These are phyloP conservation scores for Drosophila picticornis DNA, from an alignment of 2,888 invertebrate species.

Conservation along the genomic window DNA sequence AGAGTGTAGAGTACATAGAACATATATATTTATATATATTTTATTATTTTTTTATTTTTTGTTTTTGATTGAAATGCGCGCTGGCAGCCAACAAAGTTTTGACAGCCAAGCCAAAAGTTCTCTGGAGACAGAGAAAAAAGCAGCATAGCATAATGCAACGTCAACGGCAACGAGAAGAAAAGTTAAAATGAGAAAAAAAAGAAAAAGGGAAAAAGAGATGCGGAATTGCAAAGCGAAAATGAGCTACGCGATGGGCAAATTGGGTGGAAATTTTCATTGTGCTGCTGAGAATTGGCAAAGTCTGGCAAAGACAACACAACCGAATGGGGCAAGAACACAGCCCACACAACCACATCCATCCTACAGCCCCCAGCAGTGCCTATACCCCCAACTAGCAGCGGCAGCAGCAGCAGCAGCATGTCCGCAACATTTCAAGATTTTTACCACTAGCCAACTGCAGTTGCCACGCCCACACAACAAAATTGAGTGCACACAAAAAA, in stretches of 20 bases:
- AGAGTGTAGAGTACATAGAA: constrained; percentile 1
- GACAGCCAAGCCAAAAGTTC: constrained; percentile 52
- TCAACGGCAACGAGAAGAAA: constrained; percentile 4
- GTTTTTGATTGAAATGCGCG: constrained; percentile 60
- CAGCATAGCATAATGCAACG: constrained; percentile 29
- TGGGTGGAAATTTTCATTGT: constrained; percentile 46
- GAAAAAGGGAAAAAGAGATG: constrained; percentile 8
- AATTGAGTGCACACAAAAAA: constrained; percentile 15
- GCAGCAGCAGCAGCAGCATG: constrained; percentile 6
- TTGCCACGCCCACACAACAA: constrained; percentile 22
- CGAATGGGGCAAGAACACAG: neutral
- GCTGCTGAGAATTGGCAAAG: constrained; percentile 17
- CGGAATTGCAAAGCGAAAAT: constrained; percentile 46
- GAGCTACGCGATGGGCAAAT: constrained; percentile 41
- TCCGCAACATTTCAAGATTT: constrained; percentile 30
- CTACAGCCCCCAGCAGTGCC: neutral
- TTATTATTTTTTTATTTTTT: neutral
- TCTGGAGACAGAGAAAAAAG: constrained; percentile 33
- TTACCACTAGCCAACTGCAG: constrained; percentile 30
- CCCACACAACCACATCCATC: neutral
- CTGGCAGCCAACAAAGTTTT: constrained; percentile 50
- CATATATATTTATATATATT: constrained; percentile 15
- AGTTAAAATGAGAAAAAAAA: constrained; percentile 33
- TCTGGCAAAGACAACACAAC: constrained; percentile 28
- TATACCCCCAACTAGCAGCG: neutral